A percentile compares a stretch with the other conserved stretches of the same genome.
These are phyloP conservation scores for Rhabdomys dilectus DNA, from an alignment of 2,113 vertebrate species.

Conservation along the genomic window DNA sequence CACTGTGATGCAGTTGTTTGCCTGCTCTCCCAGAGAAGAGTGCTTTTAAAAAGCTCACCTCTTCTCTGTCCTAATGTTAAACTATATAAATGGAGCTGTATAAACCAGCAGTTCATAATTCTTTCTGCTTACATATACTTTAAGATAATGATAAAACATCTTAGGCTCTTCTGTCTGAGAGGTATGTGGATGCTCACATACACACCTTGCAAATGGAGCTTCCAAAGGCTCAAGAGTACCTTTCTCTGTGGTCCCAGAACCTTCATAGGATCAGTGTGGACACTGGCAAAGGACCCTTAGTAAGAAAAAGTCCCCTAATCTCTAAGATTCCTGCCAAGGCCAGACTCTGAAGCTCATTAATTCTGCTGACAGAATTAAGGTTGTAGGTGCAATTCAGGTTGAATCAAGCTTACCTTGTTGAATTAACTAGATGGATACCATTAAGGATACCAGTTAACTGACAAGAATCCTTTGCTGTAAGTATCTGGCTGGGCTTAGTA, in stretches of 20 bases:
- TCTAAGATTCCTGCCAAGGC: neutral
- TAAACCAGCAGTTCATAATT: neutral
- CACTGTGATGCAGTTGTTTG: neutral
- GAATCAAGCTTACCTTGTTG: neutral
- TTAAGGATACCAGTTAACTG: neutral
- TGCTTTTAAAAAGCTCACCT: neutral
- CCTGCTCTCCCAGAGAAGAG: neutral
- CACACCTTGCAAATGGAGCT: neutral
- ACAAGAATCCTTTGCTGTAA: neutral
- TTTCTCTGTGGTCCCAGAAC: neutral
- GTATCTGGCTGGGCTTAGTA: neutral
- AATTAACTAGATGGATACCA: neutral
- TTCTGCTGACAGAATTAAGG: neutral
- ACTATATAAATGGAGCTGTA: neutral
- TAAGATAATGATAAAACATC: neutral
- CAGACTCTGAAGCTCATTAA: neutral
- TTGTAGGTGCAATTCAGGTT: neutral
- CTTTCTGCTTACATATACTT: neutral
- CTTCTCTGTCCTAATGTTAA: neutral
- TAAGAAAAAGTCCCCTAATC: neutral
- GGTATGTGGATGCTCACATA: neutral
- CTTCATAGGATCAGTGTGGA: neutral
- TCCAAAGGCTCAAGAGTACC: neutral
- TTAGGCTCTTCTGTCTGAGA: neutral
- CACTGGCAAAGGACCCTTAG: neutral